Evolutionary conservation across 2,888 invertebrate genomes (phyloP).

Genomic region (Leptothorax acervorum): DNA sequence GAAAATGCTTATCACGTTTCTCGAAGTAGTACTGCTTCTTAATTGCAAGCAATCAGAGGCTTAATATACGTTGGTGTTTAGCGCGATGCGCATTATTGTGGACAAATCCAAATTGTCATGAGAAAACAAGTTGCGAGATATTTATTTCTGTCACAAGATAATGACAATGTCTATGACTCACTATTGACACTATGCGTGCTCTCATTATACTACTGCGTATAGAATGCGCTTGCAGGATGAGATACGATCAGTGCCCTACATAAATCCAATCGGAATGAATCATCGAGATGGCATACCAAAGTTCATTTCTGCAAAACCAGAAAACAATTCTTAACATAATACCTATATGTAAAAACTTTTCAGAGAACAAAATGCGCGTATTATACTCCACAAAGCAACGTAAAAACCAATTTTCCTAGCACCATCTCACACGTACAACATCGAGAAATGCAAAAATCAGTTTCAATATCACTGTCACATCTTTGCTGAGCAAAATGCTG

Average conservation of each 20-base stretch:
- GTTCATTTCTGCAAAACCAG: not conserved
- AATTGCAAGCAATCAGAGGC: not conserved
- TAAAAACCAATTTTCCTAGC: not conserved
- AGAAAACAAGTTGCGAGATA: conserved; percentile 8
- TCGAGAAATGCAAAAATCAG: not conserved
- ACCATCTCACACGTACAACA: not conserved
- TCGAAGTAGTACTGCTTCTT: not conserved
- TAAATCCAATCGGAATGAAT: not conserved
- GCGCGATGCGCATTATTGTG: not conserved
- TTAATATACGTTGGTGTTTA: not conserved
- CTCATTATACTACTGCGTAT: not conserved
- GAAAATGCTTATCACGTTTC: not conserved
- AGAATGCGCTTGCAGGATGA: not conserved
- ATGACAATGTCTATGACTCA: conserved; percentile 33
- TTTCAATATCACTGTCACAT: not conserved
- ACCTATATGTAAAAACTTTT: not conserved
- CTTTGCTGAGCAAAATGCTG: conserved; percentile 9
- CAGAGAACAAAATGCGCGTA: not conserved
- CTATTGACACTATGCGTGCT: conserved; percentile 8
- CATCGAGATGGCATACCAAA: not conserved
- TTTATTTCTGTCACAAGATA: conserved; percentile 10
- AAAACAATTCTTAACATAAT: not conserved
- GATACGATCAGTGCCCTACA: not conserved
- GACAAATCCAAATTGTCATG: not conserved
- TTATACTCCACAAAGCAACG: not conserved